Evolutionary conservation across 2,888 invertebrate genomes (phyloP).

Genomic region (Caenorhabditis sulstoni): DNA sequence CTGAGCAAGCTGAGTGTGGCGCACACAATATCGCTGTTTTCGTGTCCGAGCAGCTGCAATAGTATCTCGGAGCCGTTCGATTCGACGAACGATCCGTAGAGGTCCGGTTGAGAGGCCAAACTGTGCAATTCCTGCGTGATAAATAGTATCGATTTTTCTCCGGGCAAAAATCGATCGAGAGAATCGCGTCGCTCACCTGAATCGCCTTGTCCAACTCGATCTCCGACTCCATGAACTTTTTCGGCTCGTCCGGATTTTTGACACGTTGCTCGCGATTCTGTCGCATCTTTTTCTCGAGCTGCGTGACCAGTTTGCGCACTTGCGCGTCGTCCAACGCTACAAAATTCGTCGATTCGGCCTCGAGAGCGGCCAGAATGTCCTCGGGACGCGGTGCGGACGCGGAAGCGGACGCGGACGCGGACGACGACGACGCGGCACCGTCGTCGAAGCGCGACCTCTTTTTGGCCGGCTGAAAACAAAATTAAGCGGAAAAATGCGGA

Average conservation of each 20-base stretch:
- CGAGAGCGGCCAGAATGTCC: constrained; percentile 74
- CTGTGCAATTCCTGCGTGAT: constrained; percentile 89
- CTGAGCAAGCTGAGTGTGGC: constrained; percentile 86
- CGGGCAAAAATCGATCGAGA: too few relatives aligned
- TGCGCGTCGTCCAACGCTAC: constrained; percentile 71
- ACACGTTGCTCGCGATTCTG: constrained; percentile 98
- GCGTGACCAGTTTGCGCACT: constrained; percentile 70
- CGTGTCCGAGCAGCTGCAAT: constrained; percentile 93
- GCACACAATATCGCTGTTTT: constrained; percentile 93
- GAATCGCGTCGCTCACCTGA: constrained; percentile 77
- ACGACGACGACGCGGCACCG: constrained; percentile 27
- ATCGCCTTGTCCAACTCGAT: constrained; percentile 91
- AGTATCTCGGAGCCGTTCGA: constrained; percentile 90
- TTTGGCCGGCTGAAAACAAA: constrained; percentile 67
- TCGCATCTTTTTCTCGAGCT: constrained; percentile 89
- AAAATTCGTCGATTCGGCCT: constrained; percentile 65
- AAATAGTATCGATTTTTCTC: not conserved
- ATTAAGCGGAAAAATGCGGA: not conserved
- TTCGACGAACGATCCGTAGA: constrained; percentile 93
- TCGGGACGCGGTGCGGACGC: constrained; percentile 47
- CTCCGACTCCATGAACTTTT: constrained; percentile 95
- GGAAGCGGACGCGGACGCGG: constrained; percentile 30
- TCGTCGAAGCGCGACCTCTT: constrained; percentile 69
- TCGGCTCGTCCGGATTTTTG: constrained; percentile 88
- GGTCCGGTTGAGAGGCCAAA: constrained; percentile 94